Base-by-base conservation (phyloP, 2,797 vertebrate species). In the Cynodonichthys magdalenae region DNA sequence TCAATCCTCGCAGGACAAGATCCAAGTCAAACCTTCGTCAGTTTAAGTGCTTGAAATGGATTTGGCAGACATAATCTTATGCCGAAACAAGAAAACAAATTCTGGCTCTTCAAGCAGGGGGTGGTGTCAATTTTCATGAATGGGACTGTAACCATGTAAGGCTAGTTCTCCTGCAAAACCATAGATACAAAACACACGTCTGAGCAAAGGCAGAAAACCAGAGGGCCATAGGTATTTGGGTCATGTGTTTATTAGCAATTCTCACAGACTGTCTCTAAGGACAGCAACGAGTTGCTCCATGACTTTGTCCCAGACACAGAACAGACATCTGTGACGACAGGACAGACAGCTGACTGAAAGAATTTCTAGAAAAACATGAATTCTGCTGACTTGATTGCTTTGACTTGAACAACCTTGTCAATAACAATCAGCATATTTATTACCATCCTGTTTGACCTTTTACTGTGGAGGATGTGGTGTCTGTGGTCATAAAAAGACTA, bases 131-230 rank as follows among this genome's bases (percentile, higher is more conserved):
- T 5, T 24, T 5, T 28, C 66, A 42, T 77, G 56, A 83, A 83
- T 75, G 55, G 53, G 19, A 56, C 24, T 77, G 15, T 36, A 51
- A 60, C 57, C 27, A 62, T 53, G 41, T n/a, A 12, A 27, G 44
- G 59, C 55, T 61, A 68, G 63, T 28, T 71, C 57, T 36, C 29
- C 28, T 66, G 17, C 49, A 75, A 71, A 80, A 80, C 49, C 74
- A 76, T 80, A 75, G 82, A 76, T 59, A 79, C 79, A 56, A 67
- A 61, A 75, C 69, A 52, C 41, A 52, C 24, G 44, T 66, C 2
- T 42, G 56, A 42, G 31, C 63, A 53, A 72, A 64, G 19, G 39
- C 48, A 42, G n/a, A 18, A 36, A 51, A 27, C 47, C 53, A 74
- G 58, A 66, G 57, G 24, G 59, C 7, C 28, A 58, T 7, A 54